Conservation (phyloP, 2,113 vertebrate genomes). For the Capreolus pygargus region DNA sequence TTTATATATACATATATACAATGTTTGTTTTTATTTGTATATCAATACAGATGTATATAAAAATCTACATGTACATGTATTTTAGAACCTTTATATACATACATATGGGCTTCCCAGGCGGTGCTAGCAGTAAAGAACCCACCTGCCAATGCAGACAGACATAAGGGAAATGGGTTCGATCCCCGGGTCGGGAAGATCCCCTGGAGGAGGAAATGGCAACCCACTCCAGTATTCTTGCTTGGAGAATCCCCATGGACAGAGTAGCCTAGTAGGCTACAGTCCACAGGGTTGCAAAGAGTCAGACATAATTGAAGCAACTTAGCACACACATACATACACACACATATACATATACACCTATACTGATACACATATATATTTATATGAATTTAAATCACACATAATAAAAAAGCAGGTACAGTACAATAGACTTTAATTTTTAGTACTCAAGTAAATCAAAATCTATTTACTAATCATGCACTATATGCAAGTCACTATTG, state of each 20-base stretch:
- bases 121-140: background rate
- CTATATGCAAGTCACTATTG: background rate
- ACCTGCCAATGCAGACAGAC: background rate
- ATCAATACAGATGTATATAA: background rate
- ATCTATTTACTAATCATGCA: background rate
- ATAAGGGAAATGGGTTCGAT: fast-evolving
- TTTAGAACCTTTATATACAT: background rate
- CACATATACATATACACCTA: background rate
- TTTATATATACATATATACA: background rate
- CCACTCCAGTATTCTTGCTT: background rate
- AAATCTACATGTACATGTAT: background rate
- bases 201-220: background rate
- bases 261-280: background rate
- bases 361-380: background rate
- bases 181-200: background rate
- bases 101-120: background rate
- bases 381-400: background rate
- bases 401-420: background rate
- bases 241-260: background rate
- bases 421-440: background rate
- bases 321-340: background rate
- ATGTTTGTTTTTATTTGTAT: background rate
- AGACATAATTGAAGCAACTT: background rate
- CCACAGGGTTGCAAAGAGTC: background rate
- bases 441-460: background rate